phyloP scores from a whole-genome alignment of 2,113 vertebrate species.

The Pandion haliaetus region DNA sequence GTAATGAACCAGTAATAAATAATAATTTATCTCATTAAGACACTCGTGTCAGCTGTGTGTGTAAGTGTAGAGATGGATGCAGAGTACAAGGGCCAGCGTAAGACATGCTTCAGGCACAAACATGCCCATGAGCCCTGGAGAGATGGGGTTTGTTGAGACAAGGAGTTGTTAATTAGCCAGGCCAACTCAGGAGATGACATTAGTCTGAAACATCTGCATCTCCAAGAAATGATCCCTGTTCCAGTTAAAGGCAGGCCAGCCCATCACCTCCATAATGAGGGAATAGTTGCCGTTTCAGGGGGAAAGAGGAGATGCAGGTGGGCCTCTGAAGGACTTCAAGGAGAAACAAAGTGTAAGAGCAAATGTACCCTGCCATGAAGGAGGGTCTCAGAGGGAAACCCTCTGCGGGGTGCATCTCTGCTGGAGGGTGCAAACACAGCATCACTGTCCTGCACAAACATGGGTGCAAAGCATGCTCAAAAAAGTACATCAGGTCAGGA shows the following conservation, averaged over 20 bases:
- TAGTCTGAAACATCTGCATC: not conserved
- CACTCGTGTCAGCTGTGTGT: not conserved
- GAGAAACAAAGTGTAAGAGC: not conserved
- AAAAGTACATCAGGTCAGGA: not conserved
- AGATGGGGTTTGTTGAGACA: not conserved
- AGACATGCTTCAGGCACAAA: not conserved
- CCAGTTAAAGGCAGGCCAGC: not conserved
- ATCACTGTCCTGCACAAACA: not conserved
- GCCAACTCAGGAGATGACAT: not conserved
- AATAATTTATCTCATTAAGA: not conserved
- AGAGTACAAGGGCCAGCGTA: not conserved
- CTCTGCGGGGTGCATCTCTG: not conserved
- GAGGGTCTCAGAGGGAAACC: not conserved
- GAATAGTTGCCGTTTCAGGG: not conserved
- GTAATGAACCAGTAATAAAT: not conserved
- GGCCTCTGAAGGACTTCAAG: not conserved
- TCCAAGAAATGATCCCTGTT: not conserved
- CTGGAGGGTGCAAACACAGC: not conserved
- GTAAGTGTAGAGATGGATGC: not conserved
- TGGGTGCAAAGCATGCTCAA: not conserved
- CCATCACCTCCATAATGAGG: not conserved
- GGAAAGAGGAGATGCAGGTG: not conserved
- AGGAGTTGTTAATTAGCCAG: not conserved
- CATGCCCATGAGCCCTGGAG: not conserved
- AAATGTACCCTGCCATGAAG: fast-evolving